phyloP scores from a whole-genome alignment of 2,797 vertebrate species.

The Sebastiscus tertius region DNA sequence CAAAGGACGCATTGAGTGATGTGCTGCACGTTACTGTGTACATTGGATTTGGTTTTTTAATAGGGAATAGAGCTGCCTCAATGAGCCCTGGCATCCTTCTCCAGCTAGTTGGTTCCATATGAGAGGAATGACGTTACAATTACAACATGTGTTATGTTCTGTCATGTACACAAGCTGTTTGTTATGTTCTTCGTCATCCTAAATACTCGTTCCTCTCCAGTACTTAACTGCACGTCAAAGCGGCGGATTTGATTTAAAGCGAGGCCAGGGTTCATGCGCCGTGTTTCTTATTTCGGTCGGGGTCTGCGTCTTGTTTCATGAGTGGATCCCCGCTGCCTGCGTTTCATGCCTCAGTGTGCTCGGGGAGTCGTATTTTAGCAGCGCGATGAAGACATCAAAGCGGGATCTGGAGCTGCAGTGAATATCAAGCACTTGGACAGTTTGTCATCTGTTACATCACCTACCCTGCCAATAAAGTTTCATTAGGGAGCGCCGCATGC shows the following conservation, averaged over 20 bases:
- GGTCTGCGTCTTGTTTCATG: conserved; percentile 49
- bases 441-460: conserved; percentile 81
- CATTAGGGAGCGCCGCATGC: conserved; percentile 65
- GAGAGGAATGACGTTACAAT: conserved; percentile 50
- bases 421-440: conserved; percentile 75
- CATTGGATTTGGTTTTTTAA: conserved; percentile 60
- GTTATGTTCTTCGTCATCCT: conserved; percentile 36
- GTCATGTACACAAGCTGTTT: conserved; percentile 59
- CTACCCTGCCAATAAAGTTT: conserved; percentile 76
- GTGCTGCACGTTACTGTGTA: conserved; percentile 45
- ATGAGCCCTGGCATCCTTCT: conserved; percentile 42
- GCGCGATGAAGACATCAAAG: conserved; percentile 78
- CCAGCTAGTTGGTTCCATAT: conserved; percentile 57
- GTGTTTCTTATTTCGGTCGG: conserved; percentile 37
- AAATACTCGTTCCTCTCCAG: conserved; percentile 12
- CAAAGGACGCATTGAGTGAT: conserved; percentile 74
- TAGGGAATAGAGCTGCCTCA: conserved; percentile 37
- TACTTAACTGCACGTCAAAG: conserved; percentile 18
- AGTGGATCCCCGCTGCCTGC: conserved; percentile 44
- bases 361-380: conserved; percentile 74
- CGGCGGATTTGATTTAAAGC: conserved; percentile 50
- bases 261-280: conserved; percentile 4
- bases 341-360: conserved; percentile 61
- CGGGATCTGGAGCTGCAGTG: conserved; percentile 66
- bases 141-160: conserved; percentile 48